A percentile compares a stretch with the other conserved stretches of the same genome.
Evolutionary conservation across 1,140 invertebrate species (phyloP).

Genomic region (Drosophila sulfurigaster): DNA sequence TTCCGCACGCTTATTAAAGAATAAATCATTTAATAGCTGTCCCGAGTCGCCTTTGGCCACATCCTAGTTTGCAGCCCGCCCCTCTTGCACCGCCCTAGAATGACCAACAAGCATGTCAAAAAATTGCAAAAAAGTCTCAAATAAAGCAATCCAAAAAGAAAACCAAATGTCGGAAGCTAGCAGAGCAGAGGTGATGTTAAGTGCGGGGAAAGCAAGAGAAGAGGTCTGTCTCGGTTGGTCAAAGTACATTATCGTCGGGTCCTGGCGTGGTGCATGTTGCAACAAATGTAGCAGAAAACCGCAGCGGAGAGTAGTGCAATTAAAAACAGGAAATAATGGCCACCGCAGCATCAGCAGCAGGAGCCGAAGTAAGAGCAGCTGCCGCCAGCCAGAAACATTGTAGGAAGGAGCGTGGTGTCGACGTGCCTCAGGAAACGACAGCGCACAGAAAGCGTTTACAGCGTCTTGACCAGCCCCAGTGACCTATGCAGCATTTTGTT

Average conservation of each 20-base stretch:
- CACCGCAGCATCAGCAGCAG: conserved; percentile 53
- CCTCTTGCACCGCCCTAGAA: background rate
- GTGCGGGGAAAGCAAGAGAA: background rate
- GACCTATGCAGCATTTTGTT: conserved; percentile 34
- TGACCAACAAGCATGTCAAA: conserved; percentile 21
- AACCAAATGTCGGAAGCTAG: conserved; percentile 11
- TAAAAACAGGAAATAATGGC: conserved; percentile 83
- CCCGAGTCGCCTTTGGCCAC: background rate
- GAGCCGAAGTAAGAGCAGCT: background rate
- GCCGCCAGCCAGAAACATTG: background rate
- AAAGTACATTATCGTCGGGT: conserved; percentile 76
- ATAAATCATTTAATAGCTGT: conserved; percentile 70
- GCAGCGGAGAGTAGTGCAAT: conserved; percentile 81
- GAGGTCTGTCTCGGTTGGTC: conserved; percentile 38
- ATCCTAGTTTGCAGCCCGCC: background rate
- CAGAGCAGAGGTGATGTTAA: conserved; percentile 24
- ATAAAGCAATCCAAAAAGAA: conserved; percentile 16
- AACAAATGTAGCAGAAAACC: conserved; percentile 83
- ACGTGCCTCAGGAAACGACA: conserved; percentile 52
- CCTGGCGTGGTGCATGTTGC: conserved; percentile 64
- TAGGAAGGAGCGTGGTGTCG: conserved; percentile 4
- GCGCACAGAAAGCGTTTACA: conserved; percentile 49
- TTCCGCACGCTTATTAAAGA: conserved; percentile 75
- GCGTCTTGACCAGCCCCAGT: conserved; percentile 48
- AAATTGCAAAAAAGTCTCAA: conserved; percentile 10